Evolutionary conservation across 1,140 invertebrate species (phyloP).

Genomic region (Drosophila lacteicornis): DNA sequence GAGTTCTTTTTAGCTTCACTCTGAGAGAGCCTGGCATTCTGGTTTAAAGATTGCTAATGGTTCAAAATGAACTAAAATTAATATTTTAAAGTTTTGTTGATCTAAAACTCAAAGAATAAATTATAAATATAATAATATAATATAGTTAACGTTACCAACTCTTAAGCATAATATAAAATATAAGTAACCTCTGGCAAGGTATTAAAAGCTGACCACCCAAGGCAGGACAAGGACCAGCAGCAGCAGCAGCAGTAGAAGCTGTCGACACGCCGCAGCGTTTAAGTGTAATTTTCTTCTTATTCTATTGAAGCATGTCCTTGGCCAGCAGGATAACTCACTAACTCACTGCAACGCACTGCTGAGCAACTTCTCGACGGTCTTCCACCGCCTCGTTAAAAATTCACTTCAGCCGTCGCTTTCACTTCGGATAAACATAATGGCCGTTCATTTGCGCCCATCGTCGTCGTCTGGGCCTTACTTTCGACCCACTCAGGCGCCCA

Average conservation of each 20-base stretch:
- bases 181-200: not conserved
- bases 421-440: conserved; percentile 82
- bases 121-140: not conserved
- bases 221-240: not conserved
- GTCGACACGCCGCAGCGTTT: conserved; percentile 76
- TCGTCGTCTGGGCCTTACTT: conserved; percentile 16
- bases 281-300: conserved; percentile 83
- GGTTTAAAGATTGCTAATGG: not conserved
- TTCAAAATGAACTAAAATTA: no score
- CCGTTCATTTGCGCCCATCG: conserved; percentile 73
- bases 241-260: conserved; percentile 6
- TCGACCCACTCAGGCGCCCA: conserved; percentile 35
- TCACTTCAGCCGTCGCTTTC: conserved; percentile 78
- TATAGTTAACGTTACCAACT: not conserved
- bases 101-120: no score
- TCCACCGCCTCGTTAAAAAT: conserved; percentile 68
- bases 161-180: not conserved
- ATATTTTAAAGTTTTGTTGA: no score
- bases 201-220: conserved; percentile 32
- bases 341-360: conserved; percentile 75
- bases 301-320: conserved; percentile 82
- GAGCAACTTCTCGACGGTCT: conserved; percentile 34
- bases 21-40: no score
- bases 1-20: no score
- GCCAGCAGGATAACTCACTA: conserved; percentile 63